Evolutionary conservation across 2,888 invertebrate species (phyloP).

Genomic region (Agonum fuliginosum): DNA sequence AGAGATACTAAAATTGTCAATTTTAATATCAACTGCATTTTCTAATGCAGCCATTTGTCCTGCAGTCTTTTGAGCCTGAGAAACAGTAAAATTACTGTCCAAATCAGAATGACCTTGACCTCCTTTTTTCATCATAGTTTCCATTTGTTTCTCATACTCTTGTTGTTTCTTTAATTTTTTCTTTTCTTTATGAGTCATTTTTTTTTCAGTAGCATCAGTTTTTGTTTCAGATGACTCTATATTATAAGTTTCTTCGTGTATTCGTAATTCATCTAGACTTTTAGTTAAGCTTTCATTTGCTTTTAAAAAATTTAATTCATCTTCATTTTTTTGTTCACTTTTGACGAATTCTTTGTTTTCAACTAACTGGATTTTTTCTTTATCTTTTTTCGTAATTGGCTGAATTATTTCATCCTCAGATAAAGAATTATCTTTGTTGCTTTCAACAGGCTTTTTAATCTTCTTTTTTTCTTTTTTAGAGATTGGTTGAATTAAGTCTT

Average conservation of each 20-base stretch:
- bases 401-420: conserved; percentile 59
- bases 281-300: conserved; percentile 59
- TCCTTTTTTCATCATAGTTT: conserved; percentile 88
- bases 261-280: conserved; percentile 48
- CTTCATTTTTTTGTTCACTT: conserved; percentile 68
- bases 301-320: conserved; percentile 62
- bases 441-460: conserved; percentile 60
- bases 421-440: conserved; percentile 60
- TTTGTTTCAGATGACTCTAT: conserved; percentile 56
- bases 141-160: conserved; percentile 92
- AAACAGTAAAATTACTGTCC: conserved; percentile 96
- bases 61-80: conserved; percentile 85
- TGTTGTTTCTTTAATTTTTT: conserved; percentile 92
- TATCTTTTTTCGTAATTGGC: conserved; percentile 60
- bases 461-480: conserved; percentile 63
- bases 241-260: conserved; percentile 40
- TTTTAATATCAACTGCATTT: conserved; percentile 97
- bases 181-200: conserved; percentile 92
- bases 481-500: conserved; percentile 60
- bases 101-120: conserved; percentile 92
- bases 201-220: conserved; percentile 80
- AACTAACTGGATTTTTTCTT: conserved; percentile 60
- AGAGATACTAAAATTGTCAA: conserved; percentile 97
- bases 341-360: conserved; percentile 65
- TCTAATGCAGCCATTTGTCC: conserved; percentile 88